Percentiles rank a stretch among this genome's conserved stretches.
Evolutionary conservation across 2,888 invertebrate species (phyloP).

Genomic region (Plagiodera versicolora): DNA sequence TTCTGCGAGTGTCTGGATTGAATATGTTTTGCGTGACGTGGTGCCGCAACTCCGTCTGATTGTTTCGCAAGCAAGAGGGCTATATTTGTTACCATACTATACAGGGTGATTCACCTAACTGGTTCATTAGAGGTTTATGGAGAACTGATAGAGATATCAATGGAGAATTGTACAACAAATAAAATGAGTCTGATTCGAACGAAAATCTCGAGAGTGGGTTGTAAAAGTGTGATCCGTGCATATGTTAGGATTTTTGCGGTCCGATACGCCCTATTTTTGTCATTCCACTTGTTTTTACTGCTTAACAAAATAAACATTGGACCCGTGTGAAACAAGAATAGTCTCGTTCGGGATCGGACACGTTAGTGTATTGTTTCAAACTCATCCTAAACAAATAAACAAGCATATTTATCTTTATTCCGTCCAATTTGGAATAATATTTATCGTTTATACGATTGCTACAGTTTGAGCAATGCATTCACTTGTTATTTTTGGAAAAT

Average conservation of each 20-base stretch:
- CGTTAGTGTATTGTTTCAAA: constrained; percentile 38
- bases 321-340: constrained; percentile 39
- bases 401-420: constrained; percentile 13
- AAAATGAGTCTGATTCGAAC: too few species aligned
- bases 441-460: constrained; percentile 6
- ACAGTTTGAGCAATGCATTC: background rate
- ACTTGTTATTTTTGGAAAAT: background rate
- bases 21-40: too few species aligned
- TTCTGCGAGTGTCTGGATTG: too few species aligned
- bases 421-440: constrained; percentile 22
- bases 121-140: too few species aligned
- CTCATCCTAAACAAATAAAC: constrained; percentile 41
- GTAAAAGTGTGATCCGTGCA: background rate
- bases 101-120: too few species aligned
- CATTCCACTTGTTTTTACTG: constrained; percentile 29
- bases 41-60: too few species aligned
- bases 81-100: too few species aligned
- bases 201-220: background rate
- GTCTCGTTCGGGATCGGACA: constrained; percentile 24
- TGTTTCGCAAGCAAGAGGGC: too few species aligned
- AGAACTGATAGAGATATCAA: too few species aligned
- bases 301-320: constrained; percentile 38
- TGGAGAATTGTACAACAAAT: background rate
- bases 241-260: background rate
- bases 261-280: constrained; percentile 25